A percentile compares a stretch with the other conserved stretches of the same genome.
These are phyloP conservation scores for Crotalus horridus DNA, from an alignment of 2,113 vertebrate genomes.

Conservation along the genomic window DNA sequence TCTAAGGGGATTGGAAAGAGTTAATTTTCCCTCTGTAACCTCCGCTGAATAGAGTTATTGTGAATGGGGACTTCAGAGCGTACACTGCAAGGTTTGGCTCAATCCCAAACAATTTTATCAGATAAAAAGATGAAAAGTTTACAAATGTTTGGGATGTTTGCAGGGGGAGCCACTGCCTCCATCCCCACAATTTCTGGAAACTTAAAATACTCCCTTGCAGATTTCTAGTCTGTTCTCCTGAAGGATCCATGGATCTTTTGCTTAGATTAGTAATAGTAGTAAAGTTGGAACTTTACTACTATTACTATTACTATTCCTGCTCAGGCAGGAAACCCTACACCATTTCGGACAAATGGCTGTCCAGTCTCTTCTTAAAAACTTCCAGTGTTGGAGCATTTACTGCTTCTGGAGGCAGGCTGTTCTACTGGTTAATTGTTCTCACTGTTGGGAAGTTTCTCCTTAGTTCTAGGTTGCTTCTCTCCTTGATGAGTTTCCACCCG, in stretches of 20 bases:
- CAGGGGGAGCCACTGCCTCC: neutral
- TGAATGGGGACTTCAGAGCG: neutral
- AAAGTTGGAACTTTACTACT: no score
- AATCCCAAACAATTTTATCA: slow-evolving; percentile 9
- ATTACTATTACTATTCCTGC: no score
- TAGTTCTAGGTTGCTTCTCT: no score
- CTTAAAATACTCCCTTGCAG: neutral
- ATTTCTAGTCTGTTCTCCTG: neutral
- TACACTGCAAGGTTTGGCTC: neutral
- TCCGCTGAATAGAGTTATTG: slow-evolving; percentile 1
- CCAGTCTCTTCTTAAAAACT: no score
- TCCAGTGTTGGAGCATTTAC: no score
- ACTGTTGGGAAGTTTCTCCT: no score
- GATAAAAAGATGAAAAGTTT: neutral
- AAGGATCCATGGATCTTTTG: neutral
- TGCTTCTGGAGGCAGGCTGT: no score
- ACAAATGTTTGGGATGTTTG: slow-evolving; percentile 21
- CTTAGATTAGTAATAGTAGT: no score
- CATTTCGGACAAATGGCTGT: no score
- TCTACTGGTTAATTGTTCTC: no score
- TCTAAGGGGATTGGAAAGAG: neutral
- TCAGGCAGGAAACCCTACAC: no score
- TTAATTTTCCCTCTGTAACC: neutral
- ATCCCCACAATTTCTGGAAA: neutral
- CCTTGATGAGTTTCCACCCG: no score